Conservation (phyloP, 2,797 vertebrate genomes). For the Sciurus carolinensis region DNA sequence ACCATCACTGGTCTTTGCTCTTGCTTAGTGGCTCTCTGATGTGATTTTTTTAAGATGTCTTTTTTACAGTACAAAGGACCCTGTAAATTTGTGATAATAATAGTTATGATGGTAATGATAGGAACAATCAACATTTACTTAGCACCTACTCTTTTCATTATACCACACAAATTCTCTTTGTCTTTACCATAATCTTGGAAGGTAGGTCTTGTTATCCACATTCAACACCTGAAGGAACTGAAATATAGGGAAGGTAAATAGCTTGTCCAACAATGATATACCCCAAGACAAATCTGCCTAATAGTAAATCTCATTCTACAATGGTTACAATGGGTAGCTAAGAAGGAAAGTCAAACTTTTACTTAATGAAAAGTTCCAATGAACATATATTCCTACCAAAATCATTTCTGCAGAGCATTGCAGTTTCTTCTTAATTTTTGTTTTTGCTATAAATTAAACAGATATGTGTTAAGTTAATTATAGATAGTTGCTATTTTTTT, state of each 20-base stretch:
- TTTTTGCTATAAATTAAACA: conserved; percentile 26
- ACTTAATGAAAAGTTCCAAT: not conserved
- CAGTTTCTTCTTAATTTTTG: not conserved
- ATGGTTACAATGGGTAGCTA: too few species aligned
- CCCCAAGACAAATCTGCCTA: not conserved
- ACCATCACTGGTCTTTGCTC: not conserved
- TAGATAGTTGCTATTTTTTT: conserved; percentile 1
- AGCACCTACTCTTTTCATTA: not conserved
- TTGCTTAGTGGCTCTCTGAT: not conserved
- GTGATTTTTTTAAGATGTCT: not conserved
- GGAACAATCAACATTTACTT: not conserved
- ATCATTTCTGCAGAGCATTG: not conserved
- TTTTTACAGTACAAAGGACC: not conserved
- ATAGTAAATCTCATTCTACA: not conserved
- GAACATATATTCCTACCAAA: not conserved
- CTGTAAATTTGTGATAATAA: not conserved
- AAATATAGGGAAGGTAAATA: not conserved
- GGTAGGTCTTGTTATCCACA: not conserved
- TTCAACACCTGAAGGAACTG: not conserved
- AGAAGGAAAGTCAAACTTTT: too few species aligned
- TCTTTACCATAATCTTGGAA: not conserved
- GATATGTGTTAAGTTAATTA: not conserved
- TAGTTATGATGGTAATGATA: not conserved
- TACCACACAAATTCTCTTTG: not conserved
- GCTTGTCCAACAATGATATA: not conserved